Conservation (phyloP, 1,140 invertebrate species). For the Sminthurinus signatus region DNA sequence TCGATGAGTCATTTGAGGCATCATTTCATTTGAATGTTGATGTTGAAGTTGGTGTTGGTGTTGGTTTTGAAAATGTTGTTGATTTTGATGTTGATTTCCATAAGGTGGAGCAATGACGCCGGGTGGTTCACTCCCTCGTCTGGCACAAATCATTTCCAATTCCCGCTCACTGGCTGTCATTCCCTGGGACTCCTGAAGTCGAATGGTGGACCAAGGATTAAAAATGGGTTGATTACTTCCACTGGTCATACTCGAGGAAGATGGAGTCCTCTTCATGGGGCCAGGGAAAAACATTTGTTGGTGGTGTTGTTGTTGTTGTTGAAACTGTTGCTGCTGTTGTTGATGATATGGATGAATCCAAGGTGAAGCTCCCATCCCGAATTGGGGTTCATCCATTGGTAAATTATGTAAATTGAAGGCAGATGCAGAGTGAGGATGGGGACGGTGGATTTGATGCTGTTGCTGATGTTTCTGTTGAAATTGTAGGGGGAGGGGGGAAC, state of each 20-base stretch:
- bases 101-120: constrained; percentile 9
- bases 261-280: constrained; percentile 23
- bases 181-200: neutral
- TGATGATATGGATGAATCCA: constrained; percentile 2
- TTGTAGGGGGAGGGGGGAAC: constrained; percentile 11
- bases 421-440: constrained; percentile 9
- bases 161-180: constrained; percentile 18
- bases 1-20: neutral
- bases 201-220: constrained; percentile 5
- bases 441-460: neutral
- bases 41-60: neutral
- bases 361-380: constrained; percentile 19
- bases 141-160: constrained; percentile 11
- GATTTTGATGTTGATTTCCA: constrained; percentile 15
- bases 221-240: constrained; percentile 1
- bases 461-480: constrained; percentile 13
- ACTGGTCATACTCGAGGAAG: constrained; percentile 25
- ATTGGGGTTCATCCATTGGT: constrained; percentile 1
- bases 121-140: constrained; percentile 20
- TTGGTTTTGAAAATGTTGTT: neutral
- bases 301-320: constrained; percentile 4
- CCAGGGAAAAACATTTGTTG: neutral
- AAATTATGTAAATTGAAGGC: constrained; percentile 32
- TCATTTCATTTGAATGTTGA: no score
- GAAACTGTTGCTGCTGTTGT: constrained; percentile 15